Conservation (phyloP, 2,888 invertebrate species). For the Sarcophaga variegata region DNA sequence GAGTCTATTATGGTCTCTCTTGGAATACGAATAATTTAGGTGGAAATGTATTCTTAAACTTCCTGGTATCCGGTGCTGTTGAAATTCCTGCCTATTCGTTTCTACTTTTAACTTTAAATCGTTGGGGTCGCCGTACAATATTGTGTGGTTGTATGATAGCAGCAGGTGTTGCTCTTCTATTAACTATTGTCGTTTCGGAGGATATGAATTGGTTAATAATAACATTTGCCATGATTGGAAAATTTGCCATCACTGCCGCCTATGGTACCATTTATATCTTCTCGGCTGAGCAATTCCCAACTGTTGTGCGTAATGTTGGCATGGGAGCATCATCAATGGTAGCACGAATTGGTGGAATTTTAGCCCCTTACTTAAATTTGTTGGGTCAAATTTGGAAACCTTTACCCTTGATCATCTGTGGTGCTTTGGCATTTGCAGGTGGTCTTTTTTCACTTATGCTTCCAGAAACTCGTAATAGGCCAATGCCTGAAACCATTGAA, state of each 20-base stretch:
- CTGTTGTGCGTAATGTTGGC: conserved; percentile 91
- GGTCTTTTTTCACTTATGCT: conserved; percentile 87
- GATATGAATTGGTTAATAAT: conserved; percentile 84
- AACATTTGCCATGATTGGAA: conserved; percentile 87
- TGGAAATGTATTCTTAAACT: conserved; percentile 89
- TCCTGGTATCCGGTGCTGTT: conserved; percentile 88
- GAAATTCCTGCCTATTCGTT: conserved; percentile 89
- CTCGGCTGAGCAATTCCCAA: conserved; percentile 89
- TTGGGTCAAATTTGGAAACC: conserved; percentile 85
- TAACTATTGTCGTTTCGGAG: conserved; percentile 84
- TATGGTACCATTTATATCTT: conserved; percentile 89
- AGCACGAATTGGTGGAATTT: conserved; percentile 88
- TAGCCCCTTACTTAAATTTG: conserved; percentile 90
- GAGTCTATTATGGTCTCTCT: conserved; percentile 90
- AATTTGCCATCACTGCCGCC: conserved; percentile 88
- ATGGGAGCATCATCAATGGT: conserved; percentile 93
- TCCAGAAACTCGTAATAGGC: conserved; percentile 90
- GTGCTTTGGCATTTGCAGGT: conserved; percentile 87
- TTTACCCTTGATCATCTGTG: conserved; percentile 89
- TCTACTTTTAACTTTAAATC: conserved; percentile 86
- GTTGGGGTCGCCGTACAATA: conserved; percentile 87
- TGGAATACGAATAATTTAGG: conserved; percentile 89
- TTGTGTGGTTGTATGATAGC: conserved; percentile 87
- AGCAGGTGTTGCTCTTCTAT: conserved; percentile 85
- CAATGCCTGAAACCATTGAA: conserved; percentile 90